Base-by-base conservation (phyloP, 2,113 vertebrate species). In the Glaucidium brasilianum region DNA sequence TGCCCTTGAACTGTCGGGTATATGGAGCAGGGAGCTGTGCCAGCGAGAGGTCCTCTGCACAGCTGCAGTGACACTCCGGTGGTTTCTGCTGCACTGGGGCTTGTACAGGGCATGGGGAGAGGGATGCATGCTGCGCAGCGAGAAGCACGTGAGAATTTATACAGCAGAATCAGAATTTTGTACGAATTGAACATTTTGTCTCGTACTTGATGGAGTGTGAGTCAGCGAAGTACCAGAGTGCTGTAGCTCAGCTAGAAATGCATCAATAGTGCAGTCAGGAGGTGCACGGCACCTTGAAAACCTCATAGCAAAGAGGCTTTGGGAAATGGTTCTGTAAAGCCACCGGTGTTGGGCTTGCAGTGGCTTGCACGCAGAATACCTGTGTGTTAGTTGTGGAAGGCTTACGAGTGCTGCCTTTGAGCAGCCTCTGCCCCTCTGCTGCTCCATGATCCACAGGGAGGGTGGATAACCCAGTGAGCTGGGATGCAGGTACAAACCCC, bases 251-350 rank as follows among this genome's bases (percentile, higher is more conserved):
- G 75, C 92, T 88, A 17, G 52, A 85, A 71, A 59, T 11, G 39
- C 77, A 45, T 39, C 4, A 0, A 11, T 8, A 86, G 67, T 5
- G 1, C 0, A 3, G 67, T 72, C 39, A 39, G 79, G 72, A 92
- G 86, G 43, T 10, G 56, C 74, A 11, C 25, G 37, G 75, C 52
- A n/a, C 75, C 88, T 90, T 85, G 82, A 71, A 71, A 88, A 67
- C 22, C 50, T 41, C 25, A 84, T 21, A 25, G 55, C 68, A 21
- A 16, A 73, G 34, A 64, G 34, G 50, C 53, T 1, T 20, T 32
- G 63, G 73, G 87, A 76, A 52, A 52, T 8, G 73, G 37, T 12
- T 76, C 86, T 39, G 58, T 32, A 35, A 56, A 76, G 49, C 12
- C 49, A 20, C 23, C 53, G 41, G 59, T 2, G 0, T 10, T 71